These are phyloP conservation scores for Meloidogyne hapla DNA, from an alignment of 1,140 invertebrate species.

Conservation along the genomic window DNA sequence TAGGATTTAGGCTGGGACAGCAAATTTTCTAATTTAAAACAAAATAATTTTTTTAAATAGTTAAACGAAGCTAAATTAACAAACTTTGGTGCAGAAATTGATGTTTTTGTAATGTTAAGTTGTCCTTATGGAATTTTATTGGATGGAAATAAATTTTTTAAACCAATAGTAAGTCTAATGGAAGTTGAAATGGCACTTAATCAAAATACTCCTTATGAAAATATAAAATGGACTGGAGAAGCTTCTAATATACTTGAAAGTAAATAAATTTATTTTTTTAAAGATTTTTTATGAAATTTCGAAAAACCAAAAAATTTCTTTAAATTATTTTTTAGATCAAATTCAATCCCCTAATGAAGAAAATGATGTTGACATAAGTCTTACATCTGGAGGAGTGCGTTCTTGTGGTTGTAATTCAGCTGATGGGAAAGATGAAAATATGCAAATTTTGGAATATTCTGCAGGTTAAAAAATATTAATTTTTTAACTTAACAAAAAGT, in stretches of 20 bases:
- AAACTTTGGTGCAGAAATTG: constrained; percentile 53
- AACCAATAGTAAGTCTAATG: constrained; percentile 52
- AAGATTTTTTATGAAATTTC: too few relatives aligned
- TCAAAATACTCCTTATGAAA: constrained; percentile 26
- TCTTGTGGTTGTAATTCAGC: background rate
- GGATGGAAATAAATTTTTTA: constrained; percentile 45
- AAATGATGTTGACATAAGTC: constrained; percentile 13
- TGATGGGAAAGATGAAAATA: constrained; percentile 4
- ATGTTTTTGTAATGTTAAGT: constrained; percentile 45
- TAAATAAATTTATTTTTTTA: constrained; percentile 13
- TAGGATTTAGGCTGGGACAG: too few relatives aligned
- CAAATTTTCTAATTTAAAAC: too few relatives aligned
- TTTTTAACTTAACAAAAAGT: background rate
- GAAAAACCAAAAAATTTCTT: background rate
- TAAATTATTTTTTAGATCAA: background rate
- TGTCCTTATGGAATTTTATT: constrained; percentile 55
- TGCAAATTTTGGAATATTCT: constrained; percentile 42
- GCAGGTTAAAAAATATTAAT: constrained; percentile 25
- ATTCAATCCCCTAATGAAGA: background rate
- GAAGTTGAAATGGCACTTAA: constrained; percentile 57
- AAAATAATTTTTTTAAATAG: constrained; percentile 8
- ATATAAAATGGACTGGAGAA: constrained; percentile 21
- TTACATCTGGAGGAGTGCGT: constrained; percentile 19
- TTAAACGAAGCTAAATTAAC: constrained; percentile 54
- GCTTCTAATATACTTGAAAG: background rate